These are phyloP conservation scores for Clavelina lepadiformis DNA, from an alignment of 23 tunicate genomes.

Conservation along the genomic window DNA sequence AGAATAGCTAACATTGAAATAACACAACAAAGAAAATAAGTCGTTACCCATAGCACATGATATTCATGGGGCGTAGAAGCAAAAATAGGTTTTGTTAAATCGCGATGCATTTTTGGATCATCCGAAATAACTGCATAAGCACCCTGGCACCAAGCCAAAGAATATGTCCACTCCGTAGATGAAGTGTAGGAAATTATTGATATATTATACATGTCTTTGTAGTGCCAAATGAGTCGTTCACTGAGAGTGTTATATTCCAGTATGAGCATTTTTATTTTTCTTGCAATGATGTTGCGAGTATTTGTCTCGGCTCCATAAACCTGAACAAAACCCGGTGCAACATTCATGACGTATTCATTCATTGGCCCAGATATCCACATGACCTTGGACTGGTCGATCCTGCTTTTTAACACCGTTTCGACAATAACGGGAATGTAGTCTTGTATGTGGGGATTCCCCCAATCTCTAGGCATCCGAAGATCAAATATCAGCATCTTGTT, in stretches of 20 bases:
- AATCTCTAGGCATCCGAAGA: conserved; percentile 1
- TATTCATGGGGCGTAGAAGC: conserved; percentile 21
- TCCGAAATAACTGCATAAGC: conserved; percentile 47
- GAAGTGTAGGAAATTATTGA: conserved; percentile 29
- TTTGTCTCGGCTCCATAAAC: conserved; percentile 11
- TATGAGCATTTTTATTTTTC: conserved; percentile 15
- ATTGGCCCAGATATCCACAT: conserved; percentile 37
- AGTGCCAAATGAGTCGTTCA: neutral
- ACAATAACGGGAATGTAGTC: conserved; percentile 17
- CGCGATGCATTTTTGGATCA: conserved; percentile 17
- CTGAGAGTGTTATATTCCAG: conserved; percentile 33
- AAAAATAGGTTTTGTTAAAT: conserved; percentile 23
- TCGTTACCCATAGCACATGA: conserved; percentile 19
- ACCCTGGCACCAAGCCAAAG: conserved; percentile 66
- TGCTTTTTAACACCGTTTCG: conserved; percentile 4
- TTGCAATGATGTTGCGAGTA: neutral
- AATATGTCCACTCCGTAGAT: conserved; percentile 42
- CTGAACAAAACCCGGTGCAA: conserved; percentile 38
- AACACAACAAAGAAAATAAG: neutral
- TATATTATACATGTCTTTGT: conserved; percentile 14
- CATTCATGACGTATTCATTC: conserved; percentile 1
- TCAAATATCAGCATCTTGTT: conserved; percentile 35
- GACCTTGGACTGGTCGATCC: conserved; percentile 30
- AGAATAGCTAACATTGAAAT: neutral
- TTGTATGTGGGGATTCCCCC: conserved; percentile 11